phyloP scores from a whole-genome alignment of 2,113 vertebrate genomes.

The Hystrix brachyura region DNA sequence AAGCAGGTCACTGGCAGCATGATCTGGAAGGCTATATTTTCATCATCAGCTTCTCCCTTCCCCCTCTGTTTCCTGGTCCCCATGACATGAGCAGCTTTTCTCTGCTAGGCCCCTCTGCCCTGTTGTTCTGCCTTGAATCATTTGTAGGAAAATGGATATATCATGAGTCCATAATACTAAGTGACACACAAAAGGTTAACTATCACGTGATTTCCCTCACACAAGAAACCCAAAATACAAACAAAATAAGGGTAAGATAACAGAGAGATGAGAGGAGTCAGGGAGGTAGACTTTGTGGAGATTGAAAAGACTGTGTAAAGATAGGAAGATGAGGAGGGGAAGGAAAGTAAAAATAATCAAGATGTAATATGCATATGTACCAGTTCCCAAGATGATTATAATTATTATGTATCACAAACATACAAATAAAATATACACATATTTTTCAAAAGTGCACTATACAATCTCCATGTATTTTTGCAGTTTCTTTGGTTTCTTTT shows the following conservation, averaged over 20 bases:
- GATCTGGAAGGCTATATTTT: not conserved
- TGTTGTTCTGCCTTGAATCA: too few species aligned
- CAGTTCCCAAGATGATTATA: not conserved
- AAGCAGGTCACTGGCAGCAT: not conserved
- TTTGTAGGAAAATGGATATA: too few species aligned
- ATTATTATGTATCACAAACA: too few species aligned
- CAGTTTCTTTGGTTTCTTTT: not conserved
- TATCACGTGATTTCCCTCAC: too few species aligned
- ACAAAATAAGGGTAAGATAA: not conserved
- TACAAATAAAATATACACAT: too few species aligned
- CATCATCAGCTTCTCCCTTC: not conserved
- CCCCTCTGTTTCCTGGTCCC: not conserved
- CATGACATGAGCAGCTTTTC: not conserved
- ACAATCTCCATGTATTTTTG: too few species aligned
- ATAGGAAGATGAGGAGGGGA: too few species aligned
- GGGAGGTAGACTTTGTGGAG: not conserved
- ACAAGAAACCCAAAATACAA: too few species aligned
- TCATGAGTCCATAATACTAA: too few species aligned
- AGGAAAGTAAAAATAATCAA: not conserved
- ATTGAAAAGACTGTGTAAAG: not conserved
- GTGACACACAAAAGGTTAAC: too few species aligned
- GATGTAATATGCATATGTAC: not conserved
- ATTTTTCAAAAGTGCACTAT: too few species aligned
- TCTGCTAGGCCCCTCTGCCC: not conserved
- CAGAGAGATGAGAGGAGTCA: not conserved